Conservation (phyloP, 2,113 vertebrate genomes). For the Diadophis punctatus region DNA sequence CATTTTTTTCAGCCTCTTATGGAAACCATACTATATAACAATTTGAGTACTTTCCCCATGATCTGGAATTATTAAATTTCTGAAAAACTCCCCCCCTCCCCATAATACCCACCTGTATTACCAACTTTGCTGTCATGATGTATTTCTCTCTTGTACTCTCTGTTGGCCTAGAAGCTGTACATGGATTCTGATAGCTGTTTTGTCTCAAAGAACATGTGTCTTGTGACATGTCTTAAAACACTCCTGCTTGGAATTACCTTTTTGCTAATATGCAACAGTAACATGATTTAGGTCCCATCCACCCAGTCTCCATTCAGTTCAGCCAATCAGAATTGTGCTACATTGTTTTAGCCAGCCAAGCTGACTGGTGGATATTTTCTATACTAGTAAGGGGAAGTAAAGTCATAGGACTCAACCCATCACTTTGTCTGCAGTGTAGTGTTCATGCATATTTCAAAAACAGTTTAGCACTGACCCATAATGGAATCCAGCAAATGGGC, state of each 20-base stretch:
- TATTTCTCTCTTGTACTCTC: background rate
- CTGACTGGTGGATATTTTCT: background rate
- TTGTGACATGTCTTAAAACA: background rate
- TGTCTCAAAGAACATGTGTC: background rate
- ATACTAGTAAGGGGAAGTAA: background rate
- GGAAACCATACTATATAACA: background rate
- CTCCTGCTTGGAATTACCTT: background rate
- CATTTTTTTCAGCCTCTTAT: background rate
- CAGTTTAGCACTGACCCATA: background rate
- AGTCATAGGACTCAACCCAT: background rate
- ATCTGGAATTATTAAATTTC: background rate
- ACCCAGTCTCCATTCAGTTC: background rate
- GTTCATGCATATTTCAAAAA: background rate
- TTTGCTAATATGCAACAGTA: background rate
- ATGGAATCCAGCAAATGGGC: background rate
- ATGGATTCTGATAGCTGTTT: background rate
- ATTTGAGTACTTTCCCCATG: background rate
- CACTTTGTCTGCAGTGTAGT: background rate
- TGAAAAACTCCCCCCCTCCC: no score
- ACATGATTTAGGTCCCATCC: background rate
- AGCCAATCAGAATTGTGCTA: background rate
- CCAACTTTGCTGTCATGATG: background rate
- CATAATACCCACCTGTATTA: background rate
- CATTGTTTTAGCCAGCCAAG: background rate
- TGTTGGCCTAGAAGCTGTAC: background rate